Base-by-base conservation (phyloP, 2,888 invertebrate genomes). In the Aphodius granarius region DNA sequence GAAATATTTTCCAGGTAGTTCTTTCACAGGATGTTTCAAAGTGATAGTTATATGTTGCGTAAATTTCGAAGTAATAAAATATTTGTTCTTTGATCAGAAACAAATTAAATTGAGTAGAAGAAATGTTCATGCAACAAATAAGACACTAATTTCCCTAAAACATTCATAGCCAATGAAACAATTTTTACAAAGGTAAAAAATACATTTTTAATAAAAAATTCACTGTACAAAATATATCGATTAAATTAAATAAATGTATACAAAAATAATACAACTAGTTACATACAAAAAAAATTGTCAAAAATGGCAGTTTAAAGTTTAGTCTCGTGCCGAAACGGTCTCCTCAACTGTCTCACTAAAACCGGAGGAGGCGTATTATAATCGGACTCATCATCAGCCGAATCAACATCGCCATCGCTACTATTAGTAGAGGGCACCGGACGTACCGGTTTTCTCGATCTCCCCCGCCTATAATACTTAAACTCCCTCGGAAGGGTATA, bases 341-440 rank as follows among this genome's bases (percentile, higher is more conserved):
- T 88, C 76, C 87, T 80, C 78, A 87, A 80, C 75, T 85, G 88
- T 80, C 86, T 85, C 75, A 86, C 86, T 43, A 43, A 43, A 78
- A 84, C 83, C 23, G 85, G 83, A 6, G 86, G 86, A 17, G 85
- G 85, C n/a, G 85, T 84, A 80, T 87, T 86, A 76, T 85, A 86
- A 77, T 86, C 87, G 6, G 86, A 86, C 76, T 86, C 87, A 77
- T 95, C 95, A 79, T 92, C 94, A 71, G 91, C 92, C 76, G 95
- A 95, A 88, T 95, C 95, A 5, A 95, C 95, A 86, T 95, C 95
- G 76, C 95, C 95, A 83, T 95, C 95, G 81, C 95, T 95, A 82
- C 95, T 95, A 83, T 96, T 95, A 63, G 95, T 95, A 80, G 95
- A 95, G 9, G 94, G 92, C 19, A 94, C 90, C 82, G 93, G 93